A percentile compares a stretch with the other conserved stretches of the same genome.
These are phyloP conservation scores for Sphaeramia orbicularis DNA, from an alignment of 2,797 vertebrate genomes.

Conservation along the genomic window DNA sequence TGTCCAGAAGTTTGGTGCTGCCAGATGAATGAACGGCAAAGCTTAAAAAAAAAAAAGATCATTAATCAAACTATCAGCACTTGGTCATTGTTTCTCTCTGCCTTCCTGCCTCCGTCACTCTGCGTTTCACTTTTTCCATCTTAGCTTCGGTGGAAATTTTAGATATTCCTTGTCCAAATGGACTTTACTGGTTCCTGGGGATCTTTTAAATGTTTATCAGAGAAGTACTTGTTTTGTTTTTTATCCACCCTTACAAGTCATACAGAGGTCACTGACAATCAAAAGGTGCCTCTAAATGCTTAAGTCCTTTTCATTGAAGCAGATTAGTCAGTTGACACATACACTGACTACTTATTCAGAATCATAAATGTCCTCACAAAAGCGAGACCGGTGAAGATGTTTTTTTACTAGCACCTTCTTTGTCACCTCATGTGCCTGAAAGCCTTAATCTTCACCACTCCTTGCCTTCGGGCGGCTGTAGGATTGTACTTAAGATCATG, in stretches of 20 bases:
- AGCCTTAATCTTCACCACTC: conserved; percentile 6
- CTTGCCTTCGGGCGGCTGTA: conserved; percentile 38
- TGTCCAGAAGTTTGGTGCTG: conserved; percentile 22
- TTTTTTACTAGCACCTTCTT: conserved; percentile 16
- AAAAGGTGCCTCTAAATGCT: neutral
- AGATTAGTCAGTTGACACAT: neutral
- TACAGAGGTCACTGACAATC: neutral
- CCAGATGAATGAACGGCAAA: conserved; percentile 53
- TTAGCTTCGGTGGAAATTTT: neutral
- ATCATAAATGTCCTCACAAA: conserved; percentile 2
- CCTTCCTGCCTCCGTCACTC: conserved; percentile 7
- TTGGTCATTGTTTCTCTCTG: conserved; percentile 31
- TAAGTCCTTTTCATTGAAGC: neutral
- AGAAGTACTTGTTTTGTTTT: conserved; percentile 16
- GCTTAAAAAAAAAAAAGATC: conserved; percentile 40
- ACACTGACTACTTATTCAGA: neutral
- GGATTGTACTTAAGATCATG: conserved; percentile 21
- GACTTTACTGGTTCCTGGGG: neutral
- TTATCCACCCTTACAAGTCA: conserved; percentile 4
- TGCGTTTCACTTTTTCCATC: conserved; percentile 47
- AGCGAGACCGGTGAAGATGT: conserved; percentile 7
- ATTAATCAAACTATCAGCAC: conserved; percentile 64
- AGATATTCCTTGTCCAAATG: conserved; percentile 9
- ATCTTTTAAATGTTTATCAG: conserved; percentile 2
- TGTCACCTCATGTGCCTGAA: conserved; percentile 9